Evolutionary conservation across 1,140 invertebrate genomes (phyloP), one percentile per base, ranked within the genome.

Genomic region (Plodia interpunctella): DNA sequence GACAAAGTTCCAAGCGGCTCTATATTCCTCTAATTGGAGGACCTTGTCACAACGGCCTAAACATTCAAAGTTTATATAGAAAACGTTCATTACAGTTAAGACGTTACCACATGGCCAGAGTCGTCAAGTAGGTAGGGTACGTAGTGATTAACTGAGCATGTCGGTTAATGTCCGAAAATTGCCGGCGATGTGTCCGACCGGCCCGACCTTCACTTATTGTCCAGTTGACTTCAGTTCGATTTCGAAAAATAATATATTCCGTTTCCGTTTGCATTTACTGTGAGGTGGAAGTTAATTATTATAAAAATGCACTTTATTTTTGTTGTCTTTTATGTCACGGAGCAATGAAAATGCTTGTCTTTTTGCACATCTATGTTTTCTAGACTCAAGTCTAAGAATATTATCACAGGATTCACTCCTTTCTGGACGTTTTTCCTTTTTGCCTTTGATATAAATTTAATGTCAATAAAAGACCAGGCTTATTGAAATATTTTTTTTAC

Each of bases 101-200:
- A 32, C 11, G 30, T 32, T 10, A 32, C 30, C 10, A 32, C 30
- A 32, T 32, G n/a, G 38, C 10, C 63, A 59, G 17, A 28, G 15
- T 44, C 38, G 38, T 44, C 15, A 44, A 44, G 44, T 17, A 60
- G 57, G n/a, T n/a, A n/a, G 59, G 55, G 57, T 1, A 32, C 11
- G 30, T 11, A 11, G 64, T 74, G 68, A 68, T 65, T 68, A 70
- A 70, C 63, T 59, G 50, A 76, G 63, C 78, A 74, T 80, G 66
- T 74, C 78, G 78, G 74, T 69, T 74, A 75, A 77, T 60, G 77
- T 66, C 66, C 68, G 65, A 73, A 78, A 76, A 78, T 74, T 66
- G 55, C 59, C 52, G 55, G 49, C 51, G 21, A 53, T 65, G 59
- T 62, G 65, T 63, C 64, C 63, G 62, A 64, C 18, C 52, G 52